Conservation (phyloP, 2,888 invertebrate species). For the Dorcus parallelipipedus region DNA sequence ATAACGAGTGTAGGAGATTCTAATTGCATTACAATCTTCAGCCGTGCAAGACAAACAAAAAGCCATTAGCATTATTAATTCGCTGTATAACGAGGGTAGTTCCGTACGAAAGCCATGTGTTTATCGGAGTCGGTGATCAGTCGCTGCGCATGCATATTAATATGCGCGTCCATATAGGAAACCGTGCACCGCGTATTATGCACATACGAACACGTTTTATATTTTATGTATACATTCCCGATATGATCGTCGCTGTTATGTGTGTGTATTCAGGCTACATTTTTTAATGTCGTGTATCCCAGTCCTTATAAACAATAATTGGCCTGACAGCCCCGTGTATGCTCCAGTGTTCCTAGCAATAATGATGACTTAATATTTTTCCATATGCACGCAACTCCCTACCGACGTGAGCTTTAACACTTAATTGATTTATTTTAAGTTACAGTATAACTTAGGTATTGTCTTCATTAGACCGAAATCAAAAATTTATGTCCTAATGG, state of each 20-base stretch:
- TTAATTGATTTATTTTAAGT: too few species aligned
- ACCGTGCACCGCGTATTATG: conserved; percentile 32
- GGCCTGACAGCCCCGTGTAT: too few species aligned
- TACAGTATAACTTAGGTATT: too few species aligned
- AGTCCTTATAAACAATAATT: too few species aligned
- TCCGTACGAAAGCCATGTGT: conserved; percentile 27
- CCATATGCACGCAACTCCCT: too few species aligned
- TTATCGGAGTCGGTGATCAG: conserved; percentile 28
- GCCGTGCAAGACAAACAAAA: conserved; percentile 1
- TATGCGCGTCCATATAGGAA: conserved; percentile 24
- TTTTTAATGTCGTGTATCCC: conserved; percentile 30
- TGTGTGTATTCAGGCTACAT: conserved; percentile 23
- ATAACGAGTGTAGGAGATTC: neutral
- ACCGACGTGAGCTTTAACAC: too few species aligned
- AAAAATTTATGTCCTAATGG: too few species aligned
- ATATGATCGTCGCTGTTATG: conserved; percentile 24
- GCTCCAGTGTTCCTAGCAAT: too few species aligned
- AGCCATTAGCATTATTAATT: conserved; percentile 28
- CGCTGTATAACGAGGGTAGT: conserved; percentile 26
- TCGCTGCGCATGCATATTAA: conserved; percentile 30
- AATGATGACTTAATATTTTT: too few species aligned
- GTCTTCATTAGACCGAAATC: too few species aligned
- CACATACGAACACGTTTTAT: conserved; percentile 31
- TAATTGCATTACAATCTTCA: too few species aligned
- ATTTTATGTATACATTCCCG: conserved; percentile 28